Conservation (phyloP, 2,113 vertebrate genomes). For the Hippopotamus amphibius region DNA sequence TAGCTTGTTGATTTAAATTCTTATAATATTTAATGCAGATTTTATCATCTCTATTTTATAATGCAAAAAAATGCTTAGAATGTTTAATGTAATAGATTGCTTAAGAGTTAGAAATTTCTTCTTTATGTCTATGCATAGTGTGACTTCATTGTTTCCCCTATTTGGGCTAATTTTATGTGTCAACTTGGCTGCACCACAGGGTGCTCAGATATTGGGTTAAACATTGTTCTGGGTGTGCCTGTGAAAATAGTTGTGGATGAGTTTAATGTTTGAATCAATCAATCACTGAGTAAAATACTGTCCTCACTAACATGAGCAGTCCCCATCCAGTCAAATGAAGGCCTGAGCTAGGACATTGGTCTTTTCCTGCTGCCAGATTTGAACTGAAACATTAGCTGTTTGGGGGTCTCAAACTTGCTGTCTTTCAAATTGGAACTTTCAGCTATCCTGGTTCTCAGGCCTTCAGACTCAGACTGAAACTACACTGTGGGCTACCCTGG, state of each 20-base stretch:
- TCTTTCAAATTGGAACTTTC: background rate
- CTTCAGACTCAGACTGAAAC: background rate
- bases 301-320: background rate
- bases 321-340: background rate
- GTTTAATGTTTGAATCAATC: background rate
- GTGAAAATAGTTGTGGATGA: background rate
- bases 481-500: too few species aligned
- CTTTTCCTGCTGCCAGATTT: background rate
- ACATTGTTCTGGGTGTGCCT: background rate
- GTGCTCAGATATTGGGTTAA: background rate
- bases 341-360: background rate
- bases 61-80: background rate
- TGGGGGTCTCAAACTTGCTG: background rate
- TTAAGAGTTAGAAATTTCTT: background rate
- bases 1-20: background rate
- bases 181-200: background rate
- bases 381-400: background rate
- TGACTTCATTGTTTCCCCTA: background rate
- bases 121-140: background rate
- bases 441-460: background rate
- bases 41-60: background rate
- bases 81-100: background rate
- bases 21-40: background rate
- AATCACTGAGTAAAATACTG: background rate
- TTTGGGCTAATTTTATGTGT: background rate